Conservation (phyloP, 2,888 invertebrate genomes). For the Nomada lathburiana region DNA sequence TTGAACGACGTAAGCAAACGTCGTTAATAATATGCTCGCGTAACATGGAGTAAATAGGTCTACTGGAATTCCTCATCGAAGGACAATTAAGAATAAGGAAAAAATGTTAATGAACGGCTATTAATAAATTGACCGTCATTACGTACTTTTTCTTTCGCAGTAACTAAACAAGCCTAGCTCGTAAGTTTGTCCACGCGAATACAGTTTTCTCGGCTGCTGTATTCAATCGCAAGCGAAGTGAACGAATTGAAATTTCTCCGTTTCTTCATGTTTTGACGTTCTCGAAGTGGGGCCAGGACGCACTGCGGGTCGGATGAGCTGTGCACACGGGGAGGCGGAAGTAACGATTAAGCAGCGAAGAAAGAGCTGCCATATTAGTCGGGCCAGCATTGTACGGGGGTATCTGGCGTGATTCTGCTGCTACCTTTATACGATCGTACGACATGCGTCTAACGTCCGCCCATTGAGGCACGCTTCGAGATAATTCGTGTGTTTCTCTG, state of each 20-base stretch:
- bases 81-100: slow-evolving; percentile 18
- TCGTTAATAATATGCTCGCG: slow-evolving; percentile 6
- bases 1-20: neutral
- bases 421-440: slow-evolving; percentile 91
- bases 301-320: slow-evolving; percentile 48
- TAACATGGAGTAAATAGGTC: slow-evolving; percentile 14
- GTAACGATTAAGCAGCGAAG: slow-evolving; percentile 83
- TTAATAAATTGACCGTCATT: neutral
- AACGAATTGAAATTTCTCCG: neutral
- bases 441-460: slow-evolving; percentile 84
- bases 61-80: neutral
- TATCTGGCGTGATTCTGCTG: slow-evolving; percentile 82
- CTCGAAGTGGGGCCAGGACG: slow-evolving; percentile 36
- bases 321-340: slow-evolving; percentile 77
- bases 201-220: neutral
- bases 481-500: slow-evolving; percentile 80
- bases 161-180: neutral
- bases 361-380: slow-evolving; percentile 82
- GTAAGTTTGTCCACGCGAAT: neutral
- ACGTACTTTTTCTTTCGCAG: neutral
- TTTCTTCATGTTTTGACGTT: neutral
- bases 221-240: neutral
- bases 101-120: neutral
- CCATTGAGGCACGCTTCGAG: slow-evolving; percentile 81
- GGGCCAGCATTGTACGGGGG: slow-evolving; percentile 78